These are phyloP conservation scores for Megalopta genalis DNA, from an alignment of 1,140 invertebrate species.

Conservation along the genomic window DNA sequence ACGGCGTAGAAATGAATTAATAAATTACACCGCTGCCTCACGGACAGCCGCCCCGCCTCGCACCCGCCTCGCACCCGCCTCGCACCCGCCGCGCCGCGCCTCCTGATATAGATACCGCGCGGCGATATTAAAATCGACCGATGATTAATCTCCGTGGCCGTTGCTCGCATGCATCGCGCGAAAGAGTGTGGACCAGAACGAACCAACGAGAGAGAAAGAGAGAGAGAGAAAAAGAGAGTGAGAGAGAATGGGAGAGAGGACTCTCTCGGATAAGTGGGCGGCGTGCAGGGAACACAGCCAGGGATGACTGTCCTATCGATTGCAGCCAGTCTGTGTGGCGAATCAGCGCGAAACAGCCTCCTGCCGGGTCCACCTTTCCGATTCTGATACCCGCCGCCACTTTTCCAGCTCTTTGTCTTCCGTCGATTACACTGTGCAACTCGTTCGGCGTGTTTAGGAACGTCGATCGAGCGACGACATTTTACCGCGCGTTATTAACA, in stretches of 20 bases:
- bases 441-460: no score
- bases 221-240: no score
- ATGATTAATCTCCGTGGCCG: slow-evolving; percentile 66
- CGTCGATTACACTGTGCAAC: no score
- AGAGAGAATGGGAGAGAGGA: no score
- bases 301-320: slow-evolving; percentile 52
- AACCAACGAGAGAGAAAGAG: no score
- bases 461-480: no score
- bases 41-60: background rate
- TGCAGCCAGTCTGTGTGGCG: slow-evolving; percentile 11
- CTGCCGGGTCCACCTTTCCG: no score
- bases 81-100: background rate
- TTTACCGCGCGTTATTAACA: no score
- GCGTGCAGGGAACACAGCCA: background rate
- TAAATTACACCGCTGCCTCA: slow-evolving; percentile 60
- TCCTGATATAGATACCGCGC: slow-evolving; percentile 37
- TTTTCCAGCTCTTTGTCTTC: no score
- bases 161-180: slow-evolving; percentile 11
- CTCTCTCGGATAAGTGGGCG: background rate
- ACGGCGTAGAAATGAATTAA: slow-evolving; percentile 64
- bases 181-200: slow-evolving; percentile 8
- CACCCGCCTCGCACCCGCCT: no score
- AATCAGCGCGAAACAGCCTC: no score
- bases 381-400: no score
- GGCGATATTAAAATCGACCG: slow-evolving; percentile 67